Conservation (phyloP, 1,140 invertebrate species). For the Papilio dardanus region DNA sequence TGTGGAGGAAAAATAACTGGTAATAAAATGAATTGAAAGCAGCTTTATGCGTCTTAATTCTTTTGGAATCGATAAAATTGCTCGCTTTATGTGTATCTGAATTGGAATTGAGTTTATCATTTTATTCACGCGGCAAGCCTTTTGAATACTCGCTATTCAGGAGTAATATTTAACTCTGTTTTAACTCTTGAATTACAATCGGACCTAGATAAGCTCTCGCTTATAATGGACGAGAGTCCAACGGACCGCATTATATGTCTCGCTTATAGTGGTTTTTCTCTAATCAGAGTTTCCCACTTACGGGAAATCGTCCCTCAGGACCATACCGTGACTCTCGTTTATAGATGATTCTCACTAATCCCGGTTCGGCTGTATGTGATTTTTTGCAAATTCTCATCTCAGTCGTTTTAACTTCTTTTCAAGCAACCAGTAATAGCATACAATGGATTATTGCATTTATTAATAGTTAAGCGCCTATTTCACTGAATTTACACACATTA, state of each 20-base stretch:
- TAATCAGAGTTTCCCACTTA: no score
- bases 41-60: constrained; percentile 19
- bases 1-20: neutral
- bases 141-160: neutral
- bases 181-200: neutral
- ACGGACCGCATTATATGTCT: no score
- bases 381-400: neutral
- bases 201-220: no score
- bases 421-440: neutral
- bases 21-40: constrained; percentile 12
- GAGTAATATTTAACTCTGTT: neutral
- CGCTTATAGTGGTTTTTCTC: no score
- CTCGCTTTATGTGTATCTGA: constrained; percentile 21
- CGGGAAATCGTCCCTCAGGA: no score
- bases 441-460: neutral
- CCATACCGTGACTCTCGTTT: no score
- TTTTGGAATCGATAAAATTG: constrained; percentile 16
- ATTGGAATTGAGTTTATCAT: constrained; percentile 20
- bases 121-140: constrained; percentile 15
- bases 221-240: no score
- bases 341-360: no score
- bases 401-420: neutral
- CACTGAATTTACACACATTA: no score
- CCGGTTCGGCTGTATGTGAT: no score
- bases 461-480: neutral